Evolutionary conservation across 2,888 invertebrate species (phyloP).

Genomic region (Pocota personata): DNA sequence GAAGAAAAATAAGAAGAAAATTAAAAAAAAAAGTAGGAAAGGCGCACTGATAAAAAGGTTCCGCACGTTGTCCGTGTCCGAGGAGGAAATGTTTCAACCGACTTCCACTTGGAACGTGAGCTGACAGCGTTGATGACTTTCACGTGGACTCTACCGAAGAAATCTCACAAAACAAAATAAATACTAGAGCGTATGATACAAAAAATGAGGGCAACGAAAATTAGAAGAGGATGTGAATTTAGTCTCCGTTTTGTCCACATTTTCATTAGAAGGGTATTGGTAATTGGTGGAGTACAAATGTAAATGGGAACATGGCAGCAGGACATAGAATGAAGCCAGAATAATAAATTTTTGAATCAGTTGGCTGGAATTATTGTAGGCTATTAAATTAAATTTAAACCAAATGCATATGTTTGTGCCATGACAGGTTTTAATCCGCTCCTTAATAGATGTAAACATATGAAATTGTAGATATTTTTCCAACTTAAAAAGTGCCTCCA

Average conservation of each 20-base stretch:
- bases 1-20: constrained; percentile 35
- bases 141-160: constrained; percentile 31
- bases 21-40: constrained; percentile 1
- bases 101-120: constrained; percentile 63
- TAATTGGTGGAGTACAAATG: constrained; percentile 12
- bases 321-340: constrained; percentile 10
- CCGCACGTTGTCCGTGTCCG: constrained; percentile 53
- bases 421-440: too few species aligned
- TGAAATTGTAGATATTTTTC: too few species aligned
- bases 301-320: neutral
- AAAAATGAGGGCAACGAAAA: constrained; percentile 13
- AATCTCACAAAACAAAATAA: constrained; percentile 19
- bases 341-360: constrained; percentile 13
- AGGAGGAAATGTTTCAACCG: constrained; percentile 49
- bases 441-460: too few species aligned
- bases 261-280: constrained; percentile 9
- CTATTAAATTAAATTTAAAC: too few species aligned
- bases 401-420: too few species aligned
- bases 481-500: too few species aligned
- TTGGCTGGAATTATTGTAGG: neutral
- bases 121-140: constrained; percentile 53
- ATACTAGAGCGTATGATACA: constrained; percentile 18
- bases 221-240: constrained; percentile 11
- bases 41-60: constrained; percentile 40
- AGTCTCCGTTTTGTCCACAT: constrained; percentile 22